These are phyloP conservation scores for Papilio polyxenes DNA, from an alignment of 1,140 invertebrate genomes.

Conservation along the genomic window DNA sequence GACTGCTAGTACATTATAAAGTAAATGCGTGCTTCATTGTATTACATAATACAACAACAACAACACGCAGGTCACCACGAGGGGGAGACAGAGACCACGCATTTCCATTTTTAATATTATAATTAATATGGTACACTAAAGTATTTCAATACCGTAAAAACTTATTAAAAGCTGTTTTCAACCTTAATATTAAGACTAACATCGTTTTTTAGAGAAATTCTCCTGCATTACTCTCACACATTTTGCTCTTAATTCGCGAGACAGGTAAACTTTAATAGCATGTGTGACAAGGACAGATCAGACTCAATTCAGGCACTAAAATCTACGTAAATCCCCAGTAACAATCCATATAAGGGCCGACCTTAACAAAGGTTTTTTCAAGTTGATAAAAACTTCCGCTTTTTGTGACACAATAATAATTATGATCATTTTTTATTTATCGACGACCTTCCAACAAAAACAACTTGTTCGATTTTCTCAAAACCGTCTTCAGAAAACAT, in stretches of 20 bases:
- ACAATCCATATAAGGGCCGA: not conserved
- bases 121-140: no score
- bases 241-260: not conserved
- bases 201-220: no score
- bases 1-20: no score
- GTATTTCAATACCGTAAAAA: no score
- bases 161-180: no score
- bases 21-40: no score
- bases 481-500: not conserved
- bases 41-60: no score
- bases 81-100: no score
- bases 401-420: constrained; percentile 14
- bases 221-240: not conserved
- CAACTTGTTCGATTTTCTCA: not conserved
- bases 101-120: no score
- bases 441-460: not conserved
- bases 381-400: not conserved
- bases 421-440: not conserved
- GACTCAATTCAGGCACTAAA: not conserved
- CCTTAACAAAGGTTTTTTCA: not conserved
- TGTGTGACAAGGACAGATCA: not conserved
- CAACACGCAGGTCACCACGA: no score
- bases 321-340: not conserved
- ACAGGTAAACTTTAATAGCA: not conserved
- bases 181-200: no score